A percentile compares a stretch with the other conserved stretches of the same genome.
Conservation (phyloP, 2,113 vertebrate species). For the Colius striatus region DNA sequence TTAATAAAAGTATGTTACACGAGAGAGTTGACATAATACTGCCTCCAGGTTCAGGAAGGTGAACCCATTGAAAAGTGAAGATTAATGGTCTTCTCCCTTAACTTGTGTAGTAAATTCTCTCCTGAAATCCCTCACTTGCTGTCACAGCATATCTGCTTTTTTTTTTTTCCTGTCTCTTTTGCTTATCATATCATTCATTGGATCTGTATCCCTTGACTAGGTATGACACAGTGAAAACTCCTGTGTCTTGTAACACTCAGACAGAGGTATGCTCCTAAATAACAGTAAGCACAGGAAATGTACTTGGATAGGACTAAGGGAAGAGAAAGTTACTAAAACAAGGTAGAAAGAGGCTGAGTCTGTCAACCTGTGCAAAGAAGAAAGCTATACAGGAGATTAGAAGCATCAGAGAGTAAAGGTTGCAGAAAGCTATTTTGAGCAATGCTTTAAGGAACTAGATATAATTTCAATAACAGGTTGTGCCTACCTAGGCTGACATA, state of each 20-base stretch:
- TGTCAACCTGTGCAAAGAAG: not conserved
- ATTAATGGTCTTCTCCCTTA: not conserved
- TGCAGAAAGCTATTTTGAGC: not conserved
- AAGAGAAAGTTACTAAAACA: not conserved
- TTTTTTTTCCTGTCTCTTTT: not conserved
- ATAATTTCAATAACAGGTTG: not conserved
- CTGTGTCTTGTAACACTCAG: not conserved
- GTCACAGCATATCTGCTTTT: not conserved
- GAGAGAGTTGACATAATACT: not conserved
- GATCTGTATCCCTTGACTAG: not conserved
- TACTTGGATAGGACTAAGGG: not conserved
- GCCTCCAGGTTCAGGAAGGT: not conserved
- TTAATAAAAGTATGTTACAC: not conserved
- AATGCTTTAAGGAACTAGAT: not conserved
- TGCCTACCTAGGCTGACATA: not conserved
- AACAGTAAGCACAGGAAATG: not conserved
- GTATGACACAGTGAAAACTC: not conserved
- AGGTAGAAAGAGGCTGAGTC: not conserved
- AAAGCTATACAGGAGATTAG: not conserved
- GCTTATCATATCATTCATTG: no score
- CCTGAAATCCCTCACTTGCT: not conserved
- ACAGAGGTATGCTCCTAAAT: not conserved
- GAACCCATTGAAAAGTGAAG: not conserved
- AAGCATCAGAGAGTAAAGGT: not conserved
- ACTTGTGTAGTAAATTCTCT: not conserved